Conservation (phyloP, 2,113 vertebrate genomes). For the Chunga burmeisteri region DNA sequence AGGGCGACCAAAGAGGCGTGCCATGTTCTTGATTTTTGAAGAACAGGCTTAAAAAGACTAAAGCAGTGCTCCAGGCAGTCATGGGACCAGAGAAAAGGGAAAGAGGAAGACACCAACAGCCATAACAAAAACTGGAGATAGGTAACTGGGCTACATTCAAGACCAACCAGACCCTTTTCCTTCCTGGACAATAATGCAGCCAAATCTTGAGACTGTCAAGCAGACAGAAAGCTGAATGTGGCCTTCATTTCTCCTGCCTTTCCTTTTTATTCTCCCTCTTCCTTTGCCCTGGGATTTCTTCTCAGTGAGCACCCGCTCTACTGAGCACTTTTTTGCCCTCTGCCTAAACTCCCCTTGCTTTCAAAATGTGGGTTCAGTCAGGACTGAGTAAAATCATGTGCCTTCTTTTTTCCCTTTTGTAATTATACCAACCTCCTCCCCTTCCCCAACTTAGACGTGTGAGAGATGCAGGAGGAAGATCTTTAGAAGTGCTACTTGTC, state of each 20-base stretch:
- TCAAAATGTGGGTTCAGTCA: conserved; percentile 66
- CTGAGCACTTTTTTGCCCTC: conserved; percentile 59
- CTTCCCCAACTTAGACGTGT: background rate
- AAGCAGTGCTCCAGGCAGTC: conserved; percentile 66
- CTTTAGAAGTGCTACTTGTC: conserved; percentile 56
- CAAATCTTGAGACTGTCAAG: conserved; percentile 78
- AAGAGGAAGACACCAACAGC: conserved; percentile 75
- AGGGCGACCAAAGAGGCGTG: conserved; percentile 57
- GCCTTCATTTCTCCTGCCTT: conserved; percentile 72
- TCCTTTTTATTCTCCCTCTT: conserved; percentile 63
- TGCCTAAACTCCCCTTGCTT: conserved; percentile 63
- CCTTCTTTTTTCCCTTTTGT: conserved; percentile 79
- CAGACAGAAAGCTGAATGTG: conserved; percentile 77
- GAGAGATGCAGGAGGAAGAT: conserved; percentile 25
- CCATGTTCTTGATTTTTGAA: conserved; percentile 38
- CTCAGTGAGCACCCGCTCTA: conserved; percentile 30
- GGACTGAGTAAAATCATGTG: conserved; percentile 81
- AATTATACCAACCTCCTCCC: conserved; percentile 64
- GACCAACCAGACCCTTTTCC: conserved; percentile 72
- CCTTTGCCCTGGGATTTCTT: conserved; percentile 52
- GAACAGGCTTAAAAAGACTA: conserved; percentile 50
- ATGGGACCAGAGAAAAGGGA: conserved; percentile 73
- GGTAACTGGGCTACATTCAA: conserved; percentile 77
- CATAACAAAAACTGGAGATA: conserved; percentile 81
- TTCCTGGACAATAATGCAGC: conserved; percentile 77